Evolutionary conservation across 2,888 invertebrate genomes (phyloP).

Genomic region (Diarsia dahlii): DNA sequence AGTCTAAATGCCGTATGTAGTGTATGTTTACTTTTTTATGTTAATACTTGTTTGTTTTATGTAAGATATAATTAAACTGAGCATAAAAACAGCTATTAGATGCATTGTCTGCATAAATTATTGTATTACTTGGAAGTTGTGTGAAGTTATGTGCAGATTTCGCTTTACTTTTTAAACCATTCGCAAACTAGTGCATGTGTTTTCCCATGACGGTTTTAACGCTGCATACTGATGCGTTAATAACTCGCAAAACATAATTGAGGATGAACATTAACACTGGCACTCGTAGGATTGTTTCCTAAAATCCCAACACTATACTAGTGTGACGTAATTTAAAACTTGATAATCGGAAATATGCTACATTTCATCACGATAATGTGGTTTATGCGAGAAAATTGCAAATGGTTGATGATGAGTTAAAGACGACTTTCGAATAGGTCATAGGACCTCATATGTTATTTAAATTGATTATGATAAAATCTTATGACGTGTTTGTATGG

Average conservation of each 20-base stretch:
- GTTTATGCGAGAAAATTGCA: conserved; percentile 35
- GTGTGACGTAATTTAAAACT: conserved; percentile 33
- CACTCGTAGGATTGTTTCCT: conserved; percentile 28
- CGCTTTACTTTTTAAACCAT: conserved; percentile 32
- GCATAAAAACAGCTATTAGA: conserved; percentile 23
- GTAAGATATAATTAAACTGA: conserved; percentile 43
- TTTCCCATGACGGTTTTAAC: conserved; percentile 10
- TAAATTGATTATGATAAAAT: conserved; percentile 44
- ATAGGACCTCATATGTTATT: conserved; percentile 33
- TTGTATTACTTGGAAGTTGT: conserved; percentile 1
- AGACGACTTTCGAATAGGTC: conserved; percentile 40
- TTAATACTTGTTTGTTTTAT: conserved; percentile 56
- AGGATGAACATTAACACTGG: conserved; percentile 19
- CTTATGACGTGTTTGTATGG: neutral
- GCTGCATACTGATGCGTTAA: conserved; percentile 27
- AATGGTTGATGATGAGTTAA: conserved; percentile 1
- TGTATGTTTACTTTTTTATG: conserved; percentile 44
- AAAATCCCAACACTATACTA: conserved; percentile 40
- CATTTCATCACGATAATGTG: conserved; percentile 20
- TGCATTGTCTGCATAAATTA: conserved; percentile 18
- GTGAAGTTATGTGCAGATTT: conserved; percentile 15
- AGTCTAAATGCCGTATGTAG: conserved; percentile 7
- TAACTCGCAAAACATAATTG: conserved; percentile 29
- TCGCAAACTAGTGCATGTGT: conserved; percentile 7
- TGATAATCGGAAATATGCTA: conserved; percentile 22